Evolutionary conservation across 2,113 vertebrate species (phyloP).

Genomic region (Saccopteryx leptura): DNA sequence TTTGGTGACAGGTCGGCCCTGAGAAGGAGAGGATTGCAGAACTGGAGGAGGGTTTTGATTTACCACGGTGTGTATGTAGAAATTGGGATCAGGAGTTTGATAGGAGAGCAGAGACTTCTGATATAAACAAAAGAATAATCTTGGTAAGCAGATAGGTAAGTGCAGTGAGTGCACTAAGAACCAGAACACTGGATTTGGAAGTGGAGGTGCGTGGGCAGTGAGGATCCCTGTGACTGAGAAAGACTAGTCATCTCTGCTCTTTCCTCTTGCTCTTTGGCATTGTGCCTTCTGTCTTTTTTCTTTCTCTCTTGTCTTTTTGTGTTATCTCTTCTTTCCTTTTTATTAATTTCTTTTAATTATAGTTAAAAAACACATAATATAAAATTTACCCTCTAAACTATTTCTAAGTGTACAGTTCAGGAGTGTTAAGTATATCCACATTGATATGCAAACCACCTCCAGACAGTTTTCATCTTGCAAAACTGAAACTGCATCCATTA

Average conservation of each 20-base stretch:
- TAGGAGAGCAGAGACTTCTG: background rate
- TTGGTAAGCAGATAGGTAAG: background rate
- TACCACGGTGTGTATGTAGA: background rate
- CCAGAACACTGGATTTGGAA: background rate
- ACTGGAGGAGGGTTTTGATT: background rate
- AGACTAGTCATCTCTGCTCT: background rate
- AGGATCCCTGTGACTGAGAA: background rate
- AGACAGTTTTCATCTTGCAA: background rate
- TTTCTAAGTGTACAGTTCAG: background rate
- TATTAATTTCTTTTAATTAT: conserved; percentile 23
- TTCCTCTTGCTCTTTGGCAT: background rate
- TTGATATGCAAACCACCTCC: background rate
- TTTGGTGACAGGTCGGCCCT: background rate
- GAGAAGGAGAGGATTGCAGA: background rate
- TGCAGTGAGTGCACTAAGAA: background rate
- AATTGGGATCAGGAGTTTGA: background rate
- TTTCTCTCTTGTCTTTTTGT: background rate
- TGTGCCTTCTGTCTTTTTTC: background rate
- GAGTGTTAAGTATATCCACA: background rate
- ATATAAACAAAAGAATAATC: background rate
- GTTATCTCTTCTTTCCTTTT: conserved; percentile 33
- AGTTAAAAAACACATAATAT: background rate
- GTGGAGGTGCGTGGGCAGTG: no score
- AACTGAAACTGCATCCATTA: background rate
- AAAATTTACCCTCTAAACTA: background rate